phyloP scores from a whole-genome alignment of 1,140 invertebrate genomes.

The Diploscapter pachys region DNA sequence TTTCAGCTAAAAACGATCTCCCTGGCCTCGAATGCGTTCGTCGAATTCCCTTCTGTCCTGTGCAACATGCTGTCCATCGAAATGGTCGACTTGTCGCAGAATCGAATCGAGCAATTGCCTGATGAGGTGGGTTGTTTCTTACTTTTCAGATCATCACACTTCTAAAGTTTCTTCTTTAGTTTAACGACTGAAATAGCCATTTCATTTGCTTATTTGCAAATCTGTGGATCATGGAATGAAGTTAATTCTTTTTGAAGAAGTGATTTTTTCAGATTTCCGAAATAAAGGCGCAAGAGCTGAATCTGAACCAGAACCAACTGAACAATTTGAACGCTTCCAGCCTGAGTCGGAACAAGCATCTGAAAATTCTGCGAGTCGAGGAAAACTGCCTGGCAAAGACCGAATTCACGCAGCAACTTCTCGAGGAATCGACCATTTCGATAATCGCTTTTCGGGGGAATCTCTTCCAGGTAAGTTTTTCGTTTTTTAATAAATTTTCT shows the following conservation, averaged over 20 bases:
- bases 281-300: slow-evolving; percentile 81
- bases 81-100: slow-evolving; percentile 81
- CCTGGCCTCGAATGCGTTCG: slow-evolving; percentile 75
- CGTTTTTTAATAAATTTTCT: neutral
- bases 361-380: slow-evolving; percentile 86
- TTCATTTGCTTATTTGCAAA: no score
- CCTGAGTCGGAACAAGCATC: slow-evolving; percentile 75
- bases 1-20: slow-evolving; percentile 59
- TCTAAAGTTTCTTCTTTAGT: no score
- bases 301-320: slow-evolving; percentile 78
- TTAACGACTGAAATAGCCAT: no score
- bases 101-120: slow-evolving; percentile 78
- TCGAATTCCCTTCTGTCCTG: slow-evolving; percentile 76
- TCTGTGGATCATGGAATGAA: neutral
- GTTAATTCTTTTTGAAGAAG: slow-evolving; percentile 18
- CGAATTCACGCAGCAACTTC: slow-evolving; percentile 72
- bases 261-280: slow-evolving; percentile 59
- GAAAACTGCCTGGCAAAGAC: slow-evolving; percentile 86
- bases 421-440: slow-evolving; percentile 82
- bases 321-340: slow-evolving; percentile 74
- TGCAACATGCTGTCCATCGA: slow-evolving; percentile 79
- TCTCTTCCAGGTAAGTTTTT: slow-evolving; percentile 73
- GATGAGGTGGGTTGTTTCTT: slow-evolving; percentile 61
- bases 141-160: neutral
- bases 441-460: slow-evolving; percentile 86